phyloP scores from a whole-genome alignment of 2,113 vertebrate species.

The Egretta garzetta region DNA sequence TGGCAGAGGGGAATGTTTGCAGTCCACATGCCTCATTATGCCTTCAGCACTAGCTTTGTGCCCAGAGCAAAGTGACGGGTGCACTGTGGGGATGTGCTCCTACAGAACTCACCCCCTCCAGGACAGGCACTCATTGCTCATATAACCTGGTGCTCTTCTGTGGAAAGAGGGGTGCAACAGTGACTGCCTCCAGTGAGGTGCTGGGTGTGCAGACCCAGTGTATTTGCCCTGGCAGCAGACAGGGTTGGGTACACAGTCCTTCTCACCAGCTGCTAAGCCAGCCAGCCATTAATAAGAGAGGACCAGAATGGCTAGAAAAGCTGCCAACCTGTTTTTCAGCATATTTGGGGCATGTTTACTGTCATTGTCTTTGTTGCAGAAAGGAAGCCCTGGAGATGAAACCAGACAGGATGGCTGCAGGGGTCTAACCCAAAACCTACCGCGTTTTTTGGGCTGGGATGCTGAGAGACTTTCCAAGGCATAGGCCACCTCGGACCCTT shows the following conservation, averaged over 20 bases:
- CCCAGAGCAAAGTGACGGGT: neutral
- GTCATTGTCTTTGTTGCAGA: neutral
- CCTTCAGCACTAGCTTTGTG: constrained; percentile 7
- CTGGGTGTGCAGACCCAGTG: neutral
- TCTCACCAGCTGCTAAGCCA: neutral
- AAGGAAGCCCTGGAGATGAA: neutral
- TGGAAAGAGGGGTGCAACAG: neutral
- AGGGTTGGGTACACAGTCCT: neutral
- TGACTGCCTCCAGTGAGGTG: neutral
- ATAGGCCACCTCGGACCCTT: constrained; percentile 44
- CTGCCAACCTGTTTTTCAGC: neutral
- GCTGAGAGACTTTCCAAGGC: constrained; percentile 31
- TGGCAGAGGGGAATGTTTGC: neutral
- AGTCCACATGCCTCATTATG: constrained; percentile 14
- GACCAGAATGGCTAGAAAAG: neutral
- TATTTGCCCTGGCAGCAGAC: neutral
- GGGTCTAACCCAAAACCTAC: constrained; percentile 40
- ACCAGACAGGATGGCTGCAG: neutral
- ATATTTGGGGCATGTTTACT: neutral
- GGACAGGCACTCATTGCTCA: neutral
- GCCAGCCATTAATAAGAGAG: neutral
- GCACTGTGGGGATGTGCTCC: fast-evolving
- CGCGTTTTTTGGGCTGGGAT: constrained; percentile 60
- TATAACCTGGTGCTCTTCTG: neutral
- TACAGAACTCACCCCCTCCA: neutral